A percentile compares a stretch with the other conserved stretches of the same genome.
These are phyloP conservation scores for Xenopus borealis DNA, from an alignment of 2,113 vertebrate species.

Conservation along the genomic window DNA sequence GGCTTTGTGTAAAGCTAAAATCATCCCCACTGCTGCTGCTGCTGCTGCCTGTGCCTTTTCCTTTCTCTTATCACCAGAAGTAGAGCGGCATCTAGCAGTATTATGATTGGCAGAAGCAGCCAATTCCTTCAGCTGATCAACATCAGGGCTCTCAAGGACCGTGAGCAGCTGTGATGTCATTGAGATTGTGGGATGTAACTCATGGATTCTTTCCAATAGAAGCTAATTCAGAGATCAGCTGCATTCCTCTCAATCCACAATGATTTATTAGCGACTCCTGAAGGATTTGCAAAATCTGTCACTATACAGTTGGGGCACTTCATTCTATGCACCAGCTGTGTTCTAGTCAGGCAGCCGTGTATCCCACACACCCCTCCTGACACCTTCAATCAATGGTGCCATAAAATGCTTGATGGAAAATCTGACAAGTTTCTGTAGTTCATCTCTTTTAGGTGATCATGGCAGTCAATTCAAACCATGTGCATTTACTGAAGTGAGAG, in stretches of 20 bases:
- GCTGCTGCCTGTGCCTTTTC: conserved; percentile 45
- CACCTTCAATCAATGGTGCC: conserved; percentile 32
- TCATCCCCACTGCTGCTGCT: conserved; percentile 39
- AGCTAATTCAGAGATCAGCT: conserved; percentile 58
- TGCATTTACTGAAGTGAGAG: conserved; percentile 8
- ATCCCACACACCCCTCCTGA: conserved; percentile 22
- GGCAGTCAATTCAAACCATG: conserved; percentile 23
- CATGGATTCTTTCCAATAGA: conserved; percentile 53
- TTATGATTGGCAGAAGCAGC: conserved; percentile 79
- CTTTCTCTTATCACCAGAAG: conserved; percentile 53
- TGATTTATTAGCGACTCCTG: conserved; percentile 60
- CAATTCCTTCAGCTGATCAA: conserved; percentile 74
- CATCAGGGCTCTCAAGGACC: conserved; percentile 69
- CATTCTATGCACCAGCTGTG: conserved; percentile 25
- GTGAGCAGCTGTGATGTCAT: conserved; percentile 70
- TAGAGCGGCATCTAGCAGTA: conserved; percentile 58
- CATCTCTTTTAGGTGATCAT: background rate
- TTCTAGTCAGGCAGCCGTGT: conserved; percentile 18
- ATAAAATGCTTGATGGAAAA: conserved; percentile 11
- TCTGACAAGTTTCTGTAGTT: background rate
- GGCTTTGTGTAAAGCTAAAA: conserved; percentile 50
- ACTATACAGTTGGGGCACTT: conserved; percentile 36
- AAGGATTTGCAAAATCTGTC: conserved; percentile 46
- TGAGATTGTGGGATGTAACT: conserved; percentile 57
- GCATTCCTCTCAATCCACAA: conserved; percentile 51